These are phyloP conservation scores for Pseudorhombus dupliciocellatus DNA, from an alignment of 2,113 vertebrate genomes.

Conservation along the genomic window DNA sequence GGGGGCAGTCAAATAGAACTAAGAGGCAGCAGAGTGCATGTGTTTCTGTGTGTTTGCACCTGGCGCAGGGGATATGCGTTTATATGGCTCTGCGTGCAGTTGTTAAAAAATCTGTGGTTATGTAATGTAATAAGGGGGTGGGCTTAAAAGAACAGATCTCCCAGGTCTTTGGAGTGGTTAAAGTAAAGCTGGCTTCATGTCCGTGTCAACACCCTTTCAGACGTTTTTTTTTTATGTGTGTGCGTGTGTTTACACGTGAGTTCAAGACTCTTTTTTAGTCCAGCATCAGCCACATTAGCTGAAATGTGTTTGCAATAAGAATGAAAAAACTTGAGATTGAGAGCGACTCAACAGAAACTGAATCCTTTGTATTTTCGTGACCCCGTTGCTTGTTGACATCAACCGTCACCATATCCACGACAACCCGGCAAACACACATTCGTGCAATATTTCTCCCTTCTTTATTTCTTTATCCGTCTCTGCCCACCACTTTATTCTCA, in stretches of 20 bases:
- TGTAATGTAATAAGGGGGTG: constrained; percentile 76
- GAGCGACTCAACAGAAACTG: background rate
- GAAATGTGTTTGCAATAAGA: constrained; percentile 15
- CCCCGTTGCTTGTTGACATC: constrained; percentile 32
- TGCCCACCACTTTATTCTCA: constrained; percentile 41
- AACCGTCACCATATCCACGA: constrained; percentile 18
- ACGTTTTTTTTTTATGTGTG: constrained; percentile 23
- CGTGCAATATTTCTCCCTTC: constrained; percentile 19
- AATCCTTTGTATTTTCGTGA: constrained; percentile 37
- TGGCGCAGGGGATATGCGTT: constrained; percentile 27
- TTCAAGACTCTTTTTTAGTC: constrained; percentile 25
- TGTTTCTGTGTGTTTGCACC: constrained; percentile 43
- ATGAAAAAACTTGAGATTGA: constrained; percentile 8
- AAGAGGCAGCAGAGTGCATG: constrained; percentile 40
- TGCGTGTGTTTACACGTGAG: constrained; percentile 5
- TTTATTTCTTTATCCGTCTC: constrained; percentile 43
- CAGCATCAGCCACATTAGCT: constrained; percentile 22
- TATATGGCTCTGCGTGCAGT: constrained; percentile 40
- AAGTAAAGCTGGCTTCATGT: constrained; percentile 78
- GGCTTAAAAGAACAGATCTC: constrained; percentile 65
- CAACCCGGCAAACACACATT: constrained; percentile 40
- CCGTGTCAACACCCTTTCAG: constrained; percentile 67
- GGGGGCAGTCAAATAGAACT: constrained; percentile 68
- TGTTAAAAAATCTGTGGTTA: constrained; percentile 65
- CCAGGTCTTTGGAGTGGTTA: constrained; percentile 76